Base-by-base conservation (phyloP, 2,888 invertebrate species). In the Ichneumoninae sp. region DNA sequence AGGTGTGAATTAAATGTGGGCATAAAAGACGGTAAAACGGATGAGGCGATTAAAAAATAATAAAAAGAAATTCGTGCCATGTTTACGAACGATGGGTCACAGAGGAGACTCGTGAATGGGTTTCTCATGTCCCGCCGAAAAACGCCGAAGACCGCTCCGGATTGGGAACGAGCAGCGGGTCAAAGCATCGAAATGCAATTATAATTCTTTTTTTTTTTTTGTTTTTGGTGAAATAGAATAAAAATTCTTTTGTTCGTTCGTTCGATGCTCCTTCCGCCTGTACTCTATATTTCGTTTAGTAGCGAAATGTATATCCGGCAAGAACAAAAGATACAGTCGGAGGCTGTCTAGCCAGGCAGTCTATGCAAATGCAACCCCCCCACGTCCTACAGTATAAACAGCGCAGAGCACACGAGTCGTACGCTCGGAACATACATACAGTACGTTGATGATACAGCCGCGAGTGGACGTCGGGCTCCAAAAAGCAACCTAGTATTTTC, bases 401-500 rank as follows among this genome's bases (percentile, higher is more conserved):
- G 60, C 5, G 60, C 26, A 63, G 65, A 50, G 50, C 65, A 50
- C 63, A 63, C 47, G 50, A 75, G 52, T 75, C 22, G 26, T 30
- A 65, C 65, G 50, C 30, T 33, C 44, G 70, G 40, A 69, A 73
- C 68, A 78, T 76, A 65, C 57, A 71, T 65, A 71, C 73, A 60
- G 36, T 8, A 16, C 30, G 69, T 19, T 30, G 57, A 68, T 54
- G 60, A 63, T 65, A 57, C 54, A 75, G 75, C 65, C 22, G 63
- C 47, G 83, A 79, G 76, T 70, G 54, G 75, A 82, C 57, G 81
- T 52, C 76, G 54, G 63, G 82, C 65, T 74, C 83, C 71, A 79
- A 83, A 77, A 84, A 80, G 73, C 85, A 81, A 77, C 84, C 74
- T 75, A 71, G 83, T 83, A 87, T 87, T 85, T 85, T 87, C 85